Evolutionary conservation across 1,140 invertebrate genomes (phyloP).

Genomic region (Theocolax elegans): DNA sequence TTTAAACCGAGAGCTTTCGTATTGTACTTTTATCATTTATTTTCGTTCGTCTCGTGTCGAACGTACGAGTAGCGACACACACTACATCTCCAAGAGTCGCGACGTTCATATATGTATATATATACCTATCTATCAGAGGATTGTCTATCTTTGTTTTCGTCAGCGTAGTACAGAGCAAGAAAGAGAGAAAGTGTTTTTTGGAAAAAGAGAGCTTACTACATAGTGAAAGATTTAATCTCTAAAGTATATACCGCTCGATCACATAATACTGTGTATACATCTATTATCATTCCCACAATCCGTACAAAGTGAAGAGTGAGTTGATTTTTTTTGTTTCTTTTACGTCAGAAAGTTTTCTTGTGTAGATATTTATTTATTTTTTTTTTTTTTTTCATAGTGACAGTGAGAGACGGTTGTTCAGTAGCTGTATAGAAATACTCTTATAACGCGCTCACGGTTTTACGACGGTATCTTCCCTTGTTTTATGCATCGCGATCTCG

Average conservation of each 20-base stretch:
- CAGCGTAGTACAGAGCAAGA: neutral
- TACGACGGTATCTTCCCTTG: too few species aligned
- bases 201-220: constrained; percentile 2
- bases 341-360: neutral
- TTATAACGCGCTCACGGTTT: too few species aligned
- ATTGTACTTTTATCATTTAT: constrained; percentile 9
- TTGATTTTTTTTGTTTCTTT: neutral
- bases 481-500: too few species aligned
- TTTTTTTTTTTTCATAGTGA: neutral
- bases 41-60: neutral
- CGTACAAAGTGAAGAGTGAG: neutral
- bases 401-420: neutral
- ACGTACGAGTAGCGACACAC: too few species aligned
- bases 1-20: neutral
- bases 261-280: neutral
- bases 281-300: constrained; percentile 19
- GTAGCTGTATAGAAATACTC: too few species aligned
- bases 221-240: constrained; percentile 13
- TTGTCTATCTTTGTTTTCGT: too few species aligned
- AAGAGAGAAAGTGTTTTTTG: constrained; percentile 1
- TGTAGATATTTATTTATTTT: neutral
- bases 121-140: too few species aligned
- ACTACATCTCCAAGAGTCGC: too few species aligned
- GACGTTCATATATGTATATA: too few species aligned
- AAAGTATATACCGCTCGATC: constrained; percentile 20